phyloP scores from a whole-genome alignment of 1,140 invertebrate genomes.

The Drosophila elegans region DNA sequence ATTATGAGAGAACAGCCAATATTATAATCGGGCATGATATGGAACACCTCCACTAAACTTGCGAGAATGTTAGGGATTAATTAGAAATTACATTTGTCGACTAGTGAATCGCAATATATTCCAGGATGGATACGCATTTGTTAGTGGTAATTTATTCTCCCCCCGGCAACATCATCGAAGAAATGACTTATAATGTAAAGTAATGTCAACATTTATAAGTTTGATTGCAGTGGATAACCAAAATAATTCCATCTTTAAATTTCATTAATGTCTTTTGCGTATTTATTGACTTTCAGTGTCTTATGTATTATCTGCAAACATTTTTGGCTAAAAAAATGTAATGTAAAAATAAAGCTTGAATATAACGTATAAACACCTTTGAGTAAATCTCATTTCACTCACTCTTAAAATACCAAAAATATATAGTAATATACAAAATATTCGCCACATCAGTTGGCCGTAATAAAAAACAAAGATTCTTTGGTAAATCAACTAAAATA shows the following conservation, averaged over 20 bases:
- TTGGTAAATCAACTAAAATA: constrained; percentile 66
- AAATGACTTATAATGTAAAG: too few species aligned
- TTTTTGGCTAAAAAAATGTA: constrained; percentile 55
- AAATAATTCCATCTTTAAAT: background rate
- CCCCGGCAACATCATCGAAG: background rate
- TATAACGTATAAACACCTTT: constrained; percentile 60
- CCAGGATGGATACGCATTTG: background rate
- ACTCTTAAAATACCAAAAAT: constrained; percentile 37
- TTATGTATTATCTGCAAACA: constrained; percentile 49
- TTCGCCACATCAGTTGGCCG: constrained; percentile 5
- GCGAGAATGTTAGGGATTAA: background rate
- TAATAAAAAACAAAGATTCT: constrained; percentile 61
- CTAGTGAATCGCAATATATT: too few species aligned
- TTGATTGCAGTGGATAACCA: background rate
- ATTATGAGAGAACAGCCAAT: background rate
- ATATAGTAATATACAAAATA: constrained; percentile 52
- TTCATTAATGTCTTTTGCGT: constrained; percentile 51
- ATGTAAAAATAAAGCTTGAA: constrained; percentile 64
- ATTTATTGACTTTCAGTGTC: constrained; percentile 66
- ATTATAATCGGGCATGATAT: constrained; percentile 6
- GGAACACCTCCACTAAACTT: constrained; percentile 1
- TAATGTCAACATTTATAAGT: background rate
- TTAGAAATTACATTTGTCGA: too few species aligned
- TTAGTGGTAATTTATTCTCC: background rate
- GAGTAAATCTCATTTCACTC: constrained; percentile 38